These are phyloP conservation scores for Tachina fera DNA, from an alignment of 2,888 invertebrate genomes.

Conservation along the genomic window DNA sequence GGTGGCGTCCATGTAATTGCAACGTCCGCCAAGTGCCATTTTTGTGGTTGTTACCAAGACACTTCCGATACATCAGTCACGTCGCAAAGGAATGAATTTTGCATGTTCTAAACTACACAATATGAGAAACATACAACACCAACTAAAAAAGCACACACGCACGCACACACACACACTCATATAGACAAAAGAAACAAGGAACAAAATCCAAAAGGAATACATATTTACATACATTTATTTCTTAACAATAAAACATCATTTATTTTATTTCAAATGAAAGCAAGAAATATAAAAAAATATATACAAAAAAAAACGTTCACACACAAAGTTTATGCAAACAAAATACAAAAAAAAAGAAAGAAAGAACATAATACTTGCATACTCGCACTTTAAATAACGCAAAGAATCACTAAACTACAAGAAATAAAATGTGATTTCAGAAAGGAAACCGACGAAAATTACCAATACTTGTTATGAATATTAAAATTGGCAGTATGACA, in stretches of 20 bases:
- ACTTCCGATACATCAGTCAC: slow-evolving; percentile 72
- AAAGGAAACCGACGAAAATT: slow-evolving; percentile 79
- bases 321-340: slow-evolving; percentile 37
- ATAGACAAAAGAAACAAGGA: not conserved
- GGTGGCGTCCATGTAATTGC: slow-evolving; percentile 74
- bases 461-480: slow-evolving; percentile 78
- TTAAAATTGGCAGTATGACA: slow-evolving; percentile 75
- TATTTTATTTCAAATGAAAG: slow-evolving; percentile 49
- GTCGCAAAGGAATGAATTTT: slow-evolving; percentile 69
- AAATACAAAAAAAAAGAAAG: slow-evolving; percentile 17
- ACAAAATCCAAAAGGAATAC: slow-evolving; percentile 31
- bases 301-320: slow-evolving; percentile 20
- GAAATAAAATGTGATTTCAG: slow-evolving; percentile 69
- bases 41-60: slow-evolving; percentile 65
- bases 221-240: slow-evolving; percentile 6
- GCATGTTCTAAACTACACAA: slow-evolving; percentile 67
- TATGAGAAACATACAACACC: slow-evolving; percentile 28
- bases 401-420: slow-evolving; percentile 58
- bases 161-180: not conserved
- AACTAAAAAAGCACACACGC: not conserved
- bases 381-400: slow-evolving; percentile 58
- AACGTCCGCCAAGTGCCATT: slow-evolving; percentile 72
- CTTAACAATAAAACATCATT: slow-evolving; percentile 58
- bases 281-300: slow-evolving; percentile 13
- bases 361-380: not conserved